Evolutionary conservation across 2,797 vertebrate genomes (phyloP), one percentile per base, ranked within the genome.

Genomic region (Danio jaintianensis): DNA sequence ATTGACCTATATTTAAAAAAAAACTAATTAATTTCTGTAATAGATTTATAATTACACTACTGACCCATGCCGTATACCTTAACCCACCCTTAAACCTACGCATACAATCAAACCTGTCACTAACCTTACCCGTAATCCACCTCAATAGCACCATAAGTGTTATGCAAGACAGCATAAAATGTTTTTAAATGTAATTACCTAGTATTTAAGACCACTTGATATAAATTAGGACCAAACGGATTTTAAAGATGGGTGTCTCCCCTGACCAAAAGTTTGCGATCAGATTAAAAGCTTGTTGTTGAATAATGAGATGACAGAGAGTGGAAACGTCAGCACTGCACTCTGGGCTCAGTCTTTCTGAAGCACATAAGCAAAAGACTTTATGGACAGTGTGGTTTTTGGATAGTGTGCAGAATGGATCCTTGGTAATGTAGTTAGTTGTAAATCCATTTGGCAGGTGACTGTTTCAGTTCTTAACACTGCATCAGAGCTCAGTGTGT

Each of bases 361-460:
- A 64, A 55, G 61, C 48, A 43, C 38, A 4, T 2, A 75, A 73
- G 15, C 22, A 29, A 73, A 75, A 42, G 36, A 53, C 48, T 18
- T 55, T 53, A 42, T 43, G 61, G 36, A 43, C 38, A 16, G 38
- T 62, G 58, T 59, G 50, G 13, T 55, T 72, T 76, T 76, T 43
- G 38, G 4, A 18, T 29, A 3, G 36, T 55, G 50, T 45, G 38
- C 48, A 66, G 18, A 71, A 71, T 70, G 4, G 36, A 13, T 63
- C 63, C 38, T 42, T 63, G 61, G 68, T 70, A n/a, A 55, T 76
- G 53, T 22, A 43, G 52, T 42, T 72, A 29, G 29, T 3, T 29
- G n/a, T 56, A 66, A 45, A 29, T 43, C 4, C 13, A 16, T 58
- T 56, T 67, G 20, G 16, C 59, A 52, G n/a, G 45, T 55, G 20